Evolutionary conservation across 92 coral and sea anemone species (phyloP).

Genomic region (Nematostella vectensis): DNA sequence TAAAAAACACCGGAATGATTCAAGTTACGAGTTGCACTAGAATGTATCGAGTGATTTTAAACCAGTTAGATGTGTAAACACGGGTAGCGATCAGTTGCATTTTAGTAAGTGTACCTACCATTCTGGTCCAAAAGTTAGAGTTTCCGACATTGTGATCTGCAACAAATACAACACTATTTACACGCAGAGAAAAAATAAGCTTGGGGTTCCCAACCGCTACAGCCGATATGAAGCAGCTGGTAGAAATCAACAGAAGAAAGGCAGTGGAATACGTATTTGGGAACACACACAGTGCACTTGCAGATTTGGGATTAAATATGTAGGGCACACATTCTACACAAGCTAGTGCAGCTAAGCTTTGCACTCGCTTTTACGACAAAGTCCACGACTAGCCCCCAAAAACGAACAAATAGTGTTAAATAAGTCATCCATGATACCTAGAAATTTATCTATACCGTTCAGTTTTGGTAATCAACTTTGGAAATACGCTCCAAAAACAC

Average conservation of each 20-base stretch:
- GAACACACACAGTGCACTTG: too few relatives aligned
- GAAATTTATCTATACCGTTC: conserved; percentile 12
- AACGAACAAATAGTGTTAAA: neutral
- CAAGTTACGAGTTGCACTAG: too few relatives aligned
- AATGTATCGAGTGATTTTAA: too few relatives aligned
- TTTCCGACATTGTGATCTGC: conserved; percentile 88
- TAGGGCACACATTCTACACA: neutral
- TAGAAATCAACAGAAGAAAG: too few relatives aligned
- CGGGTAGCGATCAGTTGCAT: too few relatives aligned
- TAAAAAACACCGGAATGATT: too few relatives aligned
- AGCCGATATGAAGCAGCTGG: too few relatives aligned
- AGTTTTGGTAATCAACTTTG: conserved; percentile 8
- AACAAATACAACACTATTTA: conserved; percentile 13
- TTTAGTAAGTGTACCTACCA: too few relatives aligned
- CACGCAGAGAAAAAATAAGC: too few relatives aligned
- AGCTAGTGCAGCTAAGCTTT: neutral
- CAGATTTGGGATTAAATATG: neutral
- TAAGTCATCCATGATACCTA: neutral
- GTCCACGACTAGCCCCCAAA: neutral
- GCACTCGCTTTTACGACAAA: neutral
- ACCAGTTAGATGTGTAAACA: too few relatives aligned
- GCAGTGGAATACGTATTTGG: too few relatives aligned
- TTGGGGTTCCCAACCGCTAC: too few relatives aligned
- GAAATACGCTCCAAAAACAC: conserved; percentile 36
- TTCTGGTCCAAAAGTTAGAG: conserved; percentile 98